Evolutionary conservation across 2,797 vertebrate species (phyloP).

Genomic region (Characodon lateralis): DNA sequence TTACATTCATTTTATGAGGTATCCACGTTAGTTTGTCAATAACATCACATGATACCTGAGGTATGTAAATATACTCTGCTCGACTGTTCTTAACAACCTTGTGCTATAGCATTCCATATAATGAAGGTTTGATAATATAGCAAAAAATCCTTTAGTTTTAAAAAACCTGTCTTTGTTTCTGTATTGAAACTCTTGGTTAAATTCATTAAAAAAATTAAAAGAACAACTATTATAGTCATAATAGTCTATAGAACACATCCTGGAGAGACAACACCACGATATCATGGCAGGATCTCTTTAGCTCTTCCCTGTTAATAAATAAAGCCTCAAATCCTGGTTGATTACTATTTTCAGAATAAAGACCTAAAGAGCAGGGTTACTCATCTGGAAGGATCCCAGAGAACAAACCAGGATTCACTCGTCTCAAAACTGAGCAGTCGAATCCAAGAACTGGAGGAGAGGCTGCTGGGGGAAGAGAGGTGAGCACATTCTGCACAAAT

Average conservation of each 20-base stretch:
- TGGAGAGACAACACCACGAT: not conserved
- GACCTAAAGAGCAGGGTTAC: slow-evolving; percentile 89
- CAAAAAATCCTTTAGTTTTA: not conserved
- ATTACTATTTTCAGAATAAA: slow-evolving; percentile 85
- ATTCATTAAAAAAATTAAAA: not conserved
- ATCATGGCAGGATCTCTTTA: not conserved
- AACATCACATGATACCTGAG: not conserved
- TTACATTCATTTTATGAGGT: not conserved
- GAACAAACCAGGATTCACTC: slow-evolving; percentile 89
- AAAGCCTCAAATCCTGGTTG: not conserved
- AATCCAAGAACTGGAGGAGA: slow-evolving; percentile 90
- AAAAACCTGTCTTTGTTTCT: not conserved
- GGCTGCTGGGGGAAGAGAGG: slow-evolving; percentile 90
- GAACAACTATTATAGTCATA: not conserved
- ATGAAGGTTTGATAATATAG: not conserved
- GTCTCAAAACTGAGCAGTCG: slow-evolving; percentile 89
- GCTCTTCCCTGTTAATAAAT: not conserved
- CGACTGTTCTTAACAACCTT: not conserved
- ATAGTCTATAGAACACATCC: not conserved
- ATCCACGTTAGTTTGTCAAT: not conserved
- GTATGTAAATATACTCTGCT: not conserved
- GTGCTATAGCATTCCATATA: not conserved
- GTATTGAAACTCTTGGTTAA: not conserved
- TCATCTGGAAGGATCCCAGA: slow-evolving; percentile 91
- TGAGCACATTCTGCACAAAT: slow-evolving; percentile 48